Evolutionary conservation across 2,797 vertebrate genomes (phyloP), one percentile per base, ranked within the genome.

Genomic region (Sebastes ruberrimus): DNA sequence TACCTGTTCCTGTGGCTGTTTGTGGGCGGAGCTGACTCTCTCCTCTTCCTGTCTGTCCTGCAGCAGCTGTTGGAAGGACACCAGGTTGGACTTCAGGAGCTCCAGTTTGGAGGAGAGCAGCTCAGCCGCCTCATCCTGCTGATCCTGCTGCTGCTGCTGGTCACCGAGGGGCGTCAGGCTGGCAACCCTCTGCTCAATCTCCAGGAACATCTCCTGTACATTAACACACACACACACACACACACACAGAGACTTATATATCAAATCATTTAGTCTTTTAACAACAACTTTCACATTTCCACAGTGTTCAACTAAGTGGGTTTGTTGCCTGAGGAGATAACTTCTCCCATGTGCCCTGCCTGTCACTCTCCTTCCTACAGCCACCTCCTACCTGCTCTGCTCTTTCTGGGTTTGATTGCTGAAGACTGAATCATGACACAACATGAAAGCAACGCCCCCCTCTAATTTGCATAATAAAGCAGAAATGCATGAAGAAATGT

Each of bases 141-240:
- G 72, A 27, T 87, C 81, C 33, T 84, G 84, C 88, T 88, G 94
- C 56, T 84, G 83, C 38, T 84, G 83, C 23, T 20, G 70, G 10
- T 71, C 76, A 1, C 46, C 53, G 27, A 81, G 38, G n/a, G 92
- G 92, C 23, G 96, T 68, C 71, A 97, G 87, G 62, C 78, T 82
- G 69, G 86, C 72, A 2, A 98, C 93, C 84, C 96, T 97, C 89
- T 94, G 95, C 91, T 99, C 97, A 35, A 98, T 96, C 89, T 99
- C 97, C 80, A 94, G 93, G 83, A 98, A 94, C 94, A 95, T 96
- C 60, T 95, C 95, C 98, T 98, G 85, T 4, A 78, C 56, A 71
- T 6, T 14, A 42, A 75, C 28, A 60, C 59, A 76, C 3, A 71
- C 10, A 28, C 30, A 30, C 25, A 25, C 25, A 25, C 27, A 27